Evolutionary conservation across 2,888 invertebrate species (phyloP), one percentile per base, ranked within the genome.

Genomic region (Notocelia uddmanniana): DNA sequence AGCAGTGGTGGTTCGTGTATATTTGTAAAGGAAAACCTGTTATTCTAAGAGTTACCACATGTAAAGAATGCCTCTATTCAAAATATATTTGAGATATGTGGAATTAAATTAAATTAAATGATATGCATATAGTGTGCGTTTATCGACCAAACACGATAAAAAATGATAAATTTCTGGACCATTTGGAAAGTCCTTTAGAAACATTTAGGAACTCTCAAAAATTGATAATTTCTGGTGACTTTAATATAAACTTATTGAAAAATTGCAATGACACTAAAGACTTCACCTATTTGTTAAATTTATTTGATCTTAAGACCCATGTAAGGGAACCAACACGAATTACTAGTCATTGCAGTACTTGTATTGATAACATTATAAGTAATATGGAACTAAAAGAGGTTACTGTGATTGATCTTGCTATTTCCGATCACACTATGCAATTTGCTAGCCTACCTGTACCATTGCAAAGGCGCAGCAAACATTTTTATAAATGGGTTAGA

Each of bases 341-440:
- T 9, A 58, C 37, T 9, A 58, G n/a, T 31, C 34, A 34, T 34
- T 18, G 34, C 11, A 58, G 58, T 37, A 34, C 58, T 10, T 58
- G 58, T 19, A 58, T 58, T 10, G 58, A 58, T 18, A 58, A 58
- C 34, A 58, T 58, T 18, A 31, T 58, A 34, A 58, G 58, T 31
- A 58, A 34, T 58, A 2, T 58, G 1, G 58, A 58, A 34, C 58
- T 58, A 3, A 34, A 37, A 34, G n/a, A 58, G 9, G 58, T 37
- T 34, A 26, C 13, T 13, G 31, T n/a, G 18, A 26, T 58, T 58
- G 52, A 52, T 52, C 21, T 52, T 5, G 52, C 52, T 45, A 45
- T 45, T 15, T 45, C 45, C 3, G 45, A 45, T 13, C 45, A 45
- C 13, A 45, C 45, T 8, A 2, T 52, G 21, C 52, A 52, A 13